These are phyloP conservation scores for Blastobasis adustella DNA, from an alignment of 2,888 invertebrate species.

Conservation along the genomic window DNA sequence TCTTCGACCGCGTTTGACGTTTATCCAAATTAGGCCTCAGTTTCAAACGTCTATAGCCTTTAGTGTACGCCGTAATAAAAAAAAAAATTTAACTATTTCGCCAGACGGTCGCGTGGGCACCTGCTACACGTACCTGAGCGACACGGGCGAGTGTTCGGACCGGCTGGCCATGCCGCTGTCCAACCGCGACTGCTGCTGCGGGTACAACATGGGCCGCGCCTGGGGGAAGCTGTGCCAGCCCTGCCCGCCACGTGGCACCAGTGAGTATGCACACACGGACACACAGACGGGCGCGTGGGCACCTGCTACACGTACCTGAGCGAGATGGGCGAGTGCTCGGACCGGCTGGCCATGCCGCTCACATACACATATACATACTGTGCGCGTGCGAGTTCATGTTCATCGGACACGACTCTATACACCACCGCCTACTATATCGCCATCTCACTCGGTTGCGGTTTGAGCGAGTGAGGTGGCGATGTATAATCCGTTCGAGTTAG, in stretches of 20 bases:
- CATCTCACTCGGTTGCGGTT: too few species aligned
- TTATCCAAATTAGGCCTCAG: too few species aligned
- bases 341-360: slow-evolving; percentile 80
- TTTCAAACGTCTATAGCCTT: too few species aligned
- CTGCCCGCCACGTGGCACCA: slow-evolving; percentile 76
- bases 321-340: slow-evolving; percentile 80
- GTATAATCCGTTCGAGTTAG: too few species aligned
- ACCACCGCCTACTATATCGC: too few species aligned
- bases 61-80: too few species aligned
- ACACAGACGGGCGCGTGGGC: slow-evolving; percentile 83
- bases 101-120: slow-evolving; percentile 87
- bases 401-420: too few species aligned
- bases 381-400: too few species aligned
- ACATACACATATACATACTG: too few species aligned
- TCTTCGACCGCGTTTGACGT: too few species aligned
- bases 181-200: slow-evolving; percentile 90
- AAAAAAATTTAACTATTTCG: too few species aligned
- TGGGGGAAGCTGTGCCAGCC: slow-evolving; percentile 87
- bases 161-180: slow-evolving; percentile 81
- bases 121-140: slow-evolving; percentile 81
- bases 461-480: too few species aligned
- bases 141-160: slow-evolving; percentile 81
- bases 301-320: slow-evolving; percentile 82
- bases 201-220: slow-evolving; percentile 89
- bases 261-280: slow-evolving; percentile 29